A percentile compares a stretch with the other conserved stretches of the same genome.
Evolutionary conservation across 2,888 invertebrate genomes (phyloP).

Genomic region (Agonopterix heracliana): DNA sequence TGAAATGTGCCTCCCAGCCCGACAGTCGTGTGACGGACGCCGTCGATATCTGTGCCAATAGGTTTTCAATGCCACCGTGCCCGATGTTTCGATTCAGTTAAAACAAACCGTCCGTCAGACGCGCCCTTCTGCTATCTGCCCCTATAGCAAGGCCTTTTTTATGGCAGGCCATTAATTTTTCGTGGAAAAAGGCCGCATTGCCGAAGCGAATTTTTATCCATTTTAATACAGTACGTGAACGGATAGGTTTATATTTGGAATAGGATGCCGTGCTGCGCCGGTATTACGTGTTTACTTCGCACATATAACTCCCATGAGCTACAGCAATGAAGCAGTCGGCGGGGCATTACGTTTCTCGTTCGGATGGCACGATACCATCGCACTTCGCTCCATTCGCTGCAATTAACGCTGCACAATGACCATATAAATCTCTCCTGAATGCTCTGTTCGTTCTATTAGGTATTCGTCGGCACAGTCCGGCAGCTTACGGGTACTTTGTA

Average conservation of each 20-base stretch:
- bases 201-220: slow-evolving; percentile 30
- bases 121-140: slow-evolving; percentile 34
- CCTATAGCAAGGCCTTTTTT: slow-evolving; percentile 28
- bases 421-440: slow-evolving; percentile 69
- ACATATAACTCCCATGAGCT: slow-evolving; percentile 37
- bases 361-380: slow-evolving; percentile 60
- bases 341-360: slow-evolving; percentile 56
- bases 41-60: slow-evolving; percentile 60
- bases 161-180: slow-evolving; percentile 32
- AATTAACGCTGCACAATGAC: slow-evolving; percentile 72
- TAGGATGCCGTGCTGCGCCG: slow-evolving; percentile 17
- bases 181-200: slow-evolving; percentile 21
- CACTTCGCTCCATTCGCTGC: slow-evolving; percentile 64
- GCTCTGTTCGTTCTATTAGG: slow-evolving; percentile 50
- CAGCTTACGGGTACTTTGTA: slow-evolving; percentile 26
- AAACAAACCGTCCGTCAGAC: slow-evolving; percentile 32
- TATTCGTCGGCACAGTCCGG: slow-evolving; percentile 35
- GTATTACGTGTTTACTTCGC: slow-evolving; percentile 31
- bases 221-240: slow-evolving; percentile 26
- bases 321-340: slow-evolving; percentile 32
- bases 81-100: slow-evolving; percentile 39
- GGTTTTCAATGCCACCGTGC: slow-evolving; percentile 50
- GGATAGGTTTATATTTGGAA: slow-evolving; percentile 29
- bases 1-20: slow-evolving; percentile 57
- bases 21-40: slow-evolving; percentile 46